A percentile compares a stretch with the other conserved stretches of the same genome.
Evolutionary conservation across 2,113 vertebrate species (phyloP).

Genomic region (Spermophilus dauricus): DNA sequence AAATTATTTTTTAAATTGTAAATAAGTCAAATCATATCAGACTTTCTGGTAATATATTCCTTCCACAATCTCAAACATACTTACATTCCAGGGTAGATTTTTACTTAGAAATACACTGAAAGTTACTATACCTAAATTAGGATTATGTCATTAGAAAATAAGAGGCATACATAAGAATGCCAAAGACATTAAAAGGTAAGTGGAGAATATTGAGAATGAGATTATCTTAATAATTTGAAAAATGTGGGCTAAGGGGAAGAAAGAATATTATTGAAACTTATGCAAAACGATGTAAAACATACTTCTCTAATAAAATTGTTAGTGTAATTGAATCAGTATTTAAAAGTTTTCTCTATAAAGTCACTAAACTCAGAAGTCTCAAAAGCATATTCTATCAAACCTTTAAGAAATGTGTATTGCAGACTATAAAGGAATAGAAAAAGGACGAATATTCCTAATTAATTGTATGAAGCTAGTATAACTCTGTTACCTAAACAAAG

Average conservation of each 20-base stretch:
- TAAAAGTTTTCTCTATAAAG: not conserved
- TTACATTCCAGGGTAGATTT: not conserved
- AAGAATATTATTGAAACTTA: not conserved
- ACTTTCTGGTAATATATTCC: not conserved
- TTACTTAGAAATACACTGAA: not conserved
- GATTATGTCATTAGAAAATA: not conserved
- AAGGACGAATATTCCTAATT: not conserved
- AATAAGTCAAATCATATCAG: not conserved
- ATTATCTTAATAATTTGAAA: not conserved
- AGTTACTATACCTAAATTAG: not conserved
- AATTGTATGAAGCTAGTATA: not conserved
- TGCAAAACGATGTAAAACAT: not conserved
- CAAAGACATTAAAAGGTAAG: not conserved
- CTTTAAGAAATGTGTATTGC: not conserved
- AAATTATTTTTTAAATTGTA: not conserved
- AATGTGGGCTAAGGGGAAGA: not conserved
- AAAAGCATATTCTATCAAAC: not conserved
- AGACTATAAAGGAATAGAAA: not conserved
- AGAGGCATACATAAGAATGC: not conserved
- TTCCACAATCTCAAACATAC: not conserved
- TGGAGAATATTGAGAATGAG: not conserved
- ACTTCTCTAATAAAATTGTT: not conserved
- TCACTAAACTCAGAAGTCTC: not conserved
- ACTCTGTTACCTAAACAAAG: not conserved
- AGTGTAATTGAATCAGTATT: not conserved